phyloP scores from a whole-genome alignment of 2,888 invertebrate species.

The Elysia crispata region DNA sequence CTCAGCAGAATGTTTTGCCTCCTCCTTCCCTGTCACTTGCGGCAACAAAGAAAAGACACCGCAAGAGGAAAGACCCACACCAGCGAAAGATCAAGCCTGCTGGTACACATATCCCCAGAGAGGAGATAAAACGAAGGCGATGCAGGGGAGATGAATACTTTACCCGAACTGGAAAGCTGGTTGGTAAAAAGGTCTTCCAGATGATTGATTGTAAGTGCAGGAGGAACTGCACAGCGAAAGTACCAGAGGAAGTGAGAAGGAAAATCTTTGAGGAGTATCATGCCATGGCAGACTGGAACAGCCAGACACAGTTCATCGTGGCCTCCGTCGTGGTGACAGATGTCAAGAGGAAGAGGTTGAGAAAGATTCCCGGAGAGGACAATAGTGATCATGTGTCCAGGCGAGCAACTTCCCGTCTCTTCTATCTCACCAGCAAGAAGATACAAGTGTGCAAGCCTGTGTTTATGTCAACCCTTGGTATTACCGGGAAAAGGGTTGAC shows the following conservation, averaged over 20 bases:
- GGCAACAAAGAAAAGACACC: no score
- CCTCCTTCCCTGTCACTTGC: no score
- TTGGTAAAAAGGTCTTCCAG: constrained; percentile 31
- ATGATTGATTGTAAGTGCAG: constrained; percentile 41
- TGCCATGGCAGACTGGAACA: constrained; percentile 44
- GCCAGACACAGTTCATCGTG: constrained; percentile 44
- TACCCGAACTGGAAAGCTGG: constrained; percentile 36
- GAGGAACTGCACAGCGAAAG: constrained; percentile 37
- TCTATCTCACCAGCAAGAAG: constrained; percentile 39
- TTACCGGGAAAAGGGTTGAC: constrained; percentile 43
- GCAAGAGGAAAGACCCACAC: no score
- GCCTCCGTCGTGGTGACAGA: constrained; percentile 42
- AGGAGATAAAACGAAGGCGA: constrained; percentile 39
- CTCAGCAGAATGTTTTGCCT: no score
- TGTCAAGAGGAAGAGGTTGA: constrained; percentile 35
- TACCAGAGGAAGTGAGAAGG: constrained; percentile 39
- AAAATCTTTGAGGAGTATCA: constrained; percentile 42
- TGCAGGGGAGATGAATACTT: constrained; percentile 43
- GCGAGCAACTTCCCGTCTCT: constrained; percentile 37
- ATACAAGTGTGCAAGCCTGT: constrained; percentile 44
- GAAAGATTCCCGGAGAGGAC: neutral
- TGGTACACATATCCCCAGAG: constrained; percentile 25
- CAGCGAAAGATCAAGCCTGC: constrained; percentile 31
- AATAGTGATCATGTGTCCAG: neutral
- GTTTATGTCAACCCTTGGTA: constrained; percentile 40